phyloP scores from a whole-genome alignment of 2,113 vertebrate genomes.

The Sander lucioperca region DNA sequence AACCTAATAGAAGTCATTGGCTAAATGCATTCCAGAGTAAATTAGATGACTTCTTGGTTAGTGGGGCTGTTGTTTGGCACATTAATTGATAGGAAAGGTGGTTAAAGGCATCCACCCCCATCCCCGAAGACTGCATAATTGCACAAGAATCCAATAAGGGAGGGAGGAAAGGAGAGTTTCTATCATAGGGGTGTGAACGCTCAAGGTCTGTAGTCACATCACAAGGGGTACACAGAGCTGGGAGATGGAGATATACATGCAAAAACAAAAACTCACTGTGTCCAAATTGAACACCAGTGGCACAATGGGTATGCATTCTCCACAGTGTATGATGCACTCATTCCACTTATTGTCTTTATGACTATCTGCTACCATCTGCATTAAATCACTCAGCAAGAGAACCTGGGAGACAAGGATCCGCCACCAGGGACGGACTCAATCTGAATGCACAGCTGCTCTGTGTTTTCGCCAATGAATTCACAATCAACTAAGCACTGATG shows the following conservation, averaged over 20 bases:
- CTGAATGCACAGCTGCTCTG: constrained; percentile 69
- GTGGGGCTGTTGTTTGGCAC: constrained; percentile 72
- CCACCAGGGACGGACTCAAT: constrained; percentile 56
- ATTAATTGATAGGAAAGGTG: constrained; percentile 80
- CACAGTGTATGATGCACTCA: constrained; percentile 24
- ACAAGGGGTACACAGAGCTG: constrained; percentile 22
- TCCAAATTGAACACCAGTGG: constrained; percentile 25
- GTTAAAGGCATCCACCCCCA: constrained; percentile 74
- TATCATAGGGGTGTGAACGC: constrained; percentile 31
- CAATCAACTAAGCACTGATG: constrained; percentile 31
- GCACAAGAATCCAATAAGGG: constrained; percentile 74
- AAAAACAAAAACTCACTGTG: neutral
- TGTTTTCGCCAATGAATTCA: constrained; percentile 54
- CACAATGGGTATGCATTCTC: constrained; percentile 26
- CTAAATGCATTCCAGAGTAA: constrained; percentile 77
- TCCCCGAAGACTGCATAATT: constrained; percentile 69
- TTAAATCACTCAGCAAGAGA: constrained; percentile 57
- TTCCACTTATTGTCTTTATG: constrained; percentile 54
- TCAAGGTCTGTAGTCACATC: constrained; percentile 60
- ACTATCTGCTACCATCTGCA: constrained; percentile 47
- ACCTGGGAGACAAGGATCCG: constrained; percentile 50
- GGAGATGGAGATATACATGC: constrained; percentile 15
- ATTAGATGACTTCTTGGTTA: constrained; percentile 80
- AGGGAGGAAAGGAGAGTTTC: constrained; percentile 39
- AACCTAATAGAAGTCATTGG: constrained; percentile 80